Base-by-base conservation (phyloP, 2,888 invertebrate genomes). In the Geophilus truncorum region DNA sequence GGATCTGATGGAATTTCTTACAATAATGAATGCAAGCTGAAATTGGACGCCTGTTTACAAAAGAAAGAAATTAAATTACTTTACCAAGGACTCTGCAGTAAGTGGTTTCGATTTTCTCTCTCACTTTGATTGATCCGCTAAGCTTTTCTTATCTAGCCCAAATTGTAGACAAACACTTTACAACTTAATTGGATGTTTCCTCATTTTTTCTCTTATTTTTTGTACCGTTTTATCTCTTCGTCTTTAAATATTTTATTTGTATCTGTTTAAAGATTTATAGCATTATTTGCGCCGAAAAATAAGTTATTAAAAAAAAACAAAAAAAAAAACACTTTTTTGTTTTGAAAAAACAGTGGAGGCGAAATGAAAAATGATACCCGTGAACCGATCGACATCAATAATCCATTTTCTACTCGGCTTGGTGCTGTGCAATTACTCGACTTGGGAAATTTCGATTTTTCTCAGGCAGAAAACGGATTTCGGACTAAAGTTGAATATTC, bases 1-100 rank as follows among this genome's bases (percentile, higher is more conserved):
- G 94, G 94, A 77, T 82, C 82, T 28, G 85, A 85, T 79, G 84
- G 84, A 0, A 84, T 85, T 12, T 83, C 84, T 5, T 85, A 85
- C 80, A 92, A 92, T 83, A 94, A 94, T 89, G 91, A 93, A 84
- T 95, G 94, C 88, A 93, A 93, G 87, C 90, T 95, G 84, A 91
- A 92, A 85, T 89, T 92, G 81, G 93, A 94, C 86, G 92, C 93
- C 18, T 95, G 95, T 87, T 90, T 92, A 82, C 92, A 92, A 84
- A 90, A 92, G 79, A 90, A 92, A 25, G 91, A 92, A 86, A 93
- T 95, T 84, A 90, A 90, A 83, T 91, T 94, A 80, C 90, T 93
- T 34, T 94, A 95, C 88, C 90, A 91, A 84, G 95, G 95, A 84
- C 92, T 93, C 82, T 96, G 95, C 90, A 94, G 95, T 94, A 89